Conservation (phyloP, 2,888 invertebrate species). For the Linnaemya tessellans region DNA sequence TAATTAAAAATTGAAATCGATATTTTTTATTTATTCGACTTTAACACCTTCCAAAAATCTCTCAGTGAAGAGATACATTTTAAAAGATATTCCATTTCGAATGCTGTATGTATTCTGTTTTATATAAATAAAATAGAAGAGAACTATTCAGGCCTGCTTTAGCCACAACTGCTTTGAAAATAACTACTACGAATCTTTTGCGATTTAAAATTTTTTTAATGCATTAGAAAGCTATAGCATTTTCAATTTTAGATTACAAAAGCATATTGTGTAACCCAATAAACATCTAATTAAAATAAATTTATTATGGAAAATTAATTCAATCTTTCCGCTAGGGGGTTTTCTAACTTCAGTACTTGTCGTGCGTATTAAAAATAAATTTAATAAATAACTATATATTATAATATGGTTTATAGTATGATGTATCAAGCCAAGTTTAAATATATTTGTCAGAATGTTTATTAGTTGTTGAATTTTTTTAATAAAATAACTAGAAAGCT, state of each 20-base stretch:
- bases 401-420: no score
- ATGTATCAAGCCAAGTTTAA: neutral
- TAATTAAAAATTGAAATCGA: no score
- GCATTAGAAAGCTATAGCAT: neutral
- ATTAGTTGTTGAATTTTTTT: neutral
- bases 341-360: constrained; percentile 16
- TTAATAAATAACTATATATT: neutral
- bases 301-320: constrained; percentile 19
- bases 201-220: neutral
- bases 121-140: no score
- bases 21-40: no score
- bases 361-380: constrained; percentile 4
- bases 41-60: no score
- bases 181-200: no score
- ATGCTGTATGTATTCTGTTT: no score
- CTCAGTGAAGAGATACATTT: no score
- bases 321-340: constrained; percentile 25
- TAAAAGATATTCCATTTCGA: no score
- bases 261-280: neutral
- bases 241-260: neutral
- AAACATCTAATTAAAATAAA: constrained; percentile 39
- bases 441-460: neutral
- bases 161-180: no score
- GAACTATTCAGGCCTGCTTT: no score
- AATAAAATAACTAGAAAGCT: no score